These are phyloP conservation scores for Spodoptera litura DNA, from an alignment of 1,140 invertebrate species.

Conservation along the genomic window DNA sequence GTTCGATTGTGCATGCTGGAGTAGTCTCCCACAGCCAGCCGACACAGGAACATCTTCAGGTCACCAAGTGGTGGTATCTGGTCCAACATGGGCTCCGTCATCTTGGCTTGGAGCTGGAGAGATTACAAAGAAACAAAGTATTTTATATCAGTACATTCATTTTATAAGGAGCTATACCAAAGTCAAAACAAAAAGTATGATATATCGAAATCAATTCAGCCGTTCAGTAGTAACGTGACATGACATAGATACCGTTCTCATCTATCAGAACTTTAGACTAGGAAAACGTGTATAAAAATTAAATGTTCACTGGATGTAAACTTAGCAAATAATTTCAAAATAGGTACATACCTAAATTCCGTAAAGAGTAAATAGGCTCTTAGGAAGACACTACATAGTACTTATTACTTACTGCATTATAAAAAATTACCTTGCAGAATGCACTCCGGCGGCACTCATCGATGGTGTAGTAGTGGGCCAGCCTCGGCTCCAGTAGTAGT, in stretches of 20 bases:
- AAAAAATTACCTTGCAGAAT: constrained; percentile 86
- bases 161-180: neutral
- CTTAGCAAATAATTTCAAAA: too few relatives aligned
- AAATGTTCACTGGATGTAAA: too few relatives aligned
- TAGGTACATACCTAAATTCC: too few relatives aligned
- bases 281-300: too few relatives aligned
- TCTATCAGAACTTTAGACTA: too few relatives aligned
- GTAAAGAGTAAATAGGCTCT: too few relatives aligned
- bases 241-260: too few relatives aligned
- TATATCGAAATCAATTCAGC: neutral
- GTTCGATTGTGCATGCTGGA: constrained; percentile 67
- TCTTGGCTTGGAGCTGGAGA: constrained; percentile 86
- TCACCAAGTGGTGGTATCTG: constrained; percentile 92
- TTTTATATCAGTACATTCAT: too few relatives aligned
- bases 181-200: neutral
- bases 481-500: constrained; percentile 88
- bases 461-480: constrained; percentile 89
- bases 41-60: constrained; percentile 89
- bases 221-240: too few relatives aligned
- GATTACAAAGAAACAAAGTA: neutral
- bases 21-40: constrained; percentile 77
- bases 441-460: constrained; percentile 89
- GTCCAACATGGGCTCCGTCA: constrained; percentile 89
- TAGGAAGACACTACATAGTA: too few relatives aligned
- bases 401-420: too few relatives aligned